Base-by-base conservation (phyloP, 2,888 invertebrate genomes). In the Cryptus viduatorius region DNA sequence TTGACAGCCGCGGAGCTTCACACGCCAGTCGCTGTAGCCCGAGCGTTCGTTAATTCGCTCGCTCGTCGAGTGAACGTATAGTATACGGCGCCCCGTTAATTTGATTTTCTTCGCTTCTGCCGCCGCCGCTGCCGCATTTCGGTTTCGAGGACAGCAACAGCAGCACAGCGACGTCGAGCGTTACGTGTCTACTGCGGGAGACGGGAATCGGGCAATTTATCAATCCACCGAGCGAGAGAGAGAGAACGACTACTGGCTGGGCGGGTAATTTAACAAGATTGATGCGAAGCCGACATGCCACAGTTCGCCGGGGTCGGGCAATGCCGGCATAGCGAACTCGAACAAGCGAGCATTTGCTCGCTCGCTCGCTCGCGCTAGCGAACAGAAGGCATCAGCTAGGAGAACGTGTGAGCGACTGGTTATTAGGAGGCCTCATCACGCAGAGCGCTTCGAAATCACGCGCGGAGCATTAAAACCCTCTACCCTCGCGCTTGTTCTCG, bases 201-300 rank as follows among this genome's bases (percentile, higher is more conserved):
- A 82, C 75, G 84, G 82, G 84, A 89, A 90, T 92, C 91, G 89
- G 90, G 92, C 92, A 93, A 93, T 93, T 93, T 93, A 93, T 93
- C 93, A 93, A 93, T 92, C 92, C 90, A 88, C 89, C 86, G 89
- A 24, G 61, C 31, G 29, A 61, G 87, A 84, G 88, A 86, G 86
- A 85, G 86, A 86, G 84, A 86, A 82, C 84, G 89, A 92, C 92
- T 93, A 86, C 90, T 91, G 91, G 90, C 91, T 90, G 89, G 92
- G 91, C 90, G 92, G 92, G 92, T 93, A 93, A 93, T 93, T 93
- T 92, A 93, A 92, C 91, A 93, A 93, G 93, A 93, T 93, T 93
- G 93, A 93, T 93, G 92, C 89, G 90, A 91, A 90, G 90, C 91
- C 93, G 92, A 92, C 93, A 93, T 92, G 93, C 92, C 92, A 92